A percentile compares a stretch with the other conserved stretches of the same genome.
Conservation (phyloP, 2,113 vertebrate genomes). For the Oreochromis tanganicae region DNA sequence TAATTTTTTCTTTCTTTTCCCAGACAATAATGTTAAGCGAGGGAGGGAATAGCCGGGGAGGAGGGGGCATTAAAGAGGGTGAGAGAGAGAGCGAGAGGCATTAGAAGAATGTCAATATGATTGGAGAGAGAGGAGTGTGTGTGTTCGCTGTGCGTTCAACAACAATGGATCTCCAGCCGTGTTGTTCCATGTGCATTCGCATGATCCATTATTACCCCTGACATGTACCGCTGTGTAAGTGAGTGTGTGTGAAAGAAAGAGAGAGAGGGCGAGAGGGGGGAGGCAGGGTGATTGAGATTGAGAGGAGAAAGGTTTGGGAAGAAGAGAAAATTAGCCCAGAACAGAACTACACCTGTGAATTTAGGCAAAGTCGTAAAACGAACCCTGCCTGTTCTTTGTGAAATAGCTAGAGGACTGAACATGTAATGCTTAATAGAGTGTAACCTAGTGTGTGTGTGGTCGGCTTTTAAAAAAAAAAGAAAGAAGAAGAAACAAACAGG, state of each 20-base stretch:
- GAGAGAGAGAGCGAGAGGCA: conserved; percentile 32
- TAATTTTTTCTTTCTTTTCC: conserved; percentile 56
- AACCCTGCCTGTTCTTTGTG: background rate
- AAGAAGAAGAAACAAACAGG: background rate
- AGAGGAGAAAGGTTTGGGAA: background rate
- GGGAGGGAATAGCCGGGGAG: background rate
- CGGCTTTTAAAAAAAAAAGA: background rate
- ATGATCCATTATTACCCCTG: conserved; percentile 61
- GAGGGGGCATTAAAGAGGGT: background rate
- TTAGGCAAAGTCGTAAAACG: background rate
- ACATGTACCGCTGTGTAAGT: conserved; percentile 45
- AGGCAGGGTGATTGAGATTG: conserved; percentile 10
- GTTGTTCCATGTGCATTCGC: conserved; percentile 58
- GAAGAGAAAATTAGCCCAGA: background rate
- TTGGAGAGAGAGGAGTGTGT: conserved; percentile 36
- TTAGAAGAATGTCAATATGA: conserved; percentile 65
- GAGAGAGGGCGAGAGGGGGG: background rate
- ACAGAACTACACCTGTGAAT: conserved; percentile 14
- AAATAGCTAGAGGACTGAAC: background rate
- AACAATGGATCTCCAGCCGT: conserved; percentile 60
- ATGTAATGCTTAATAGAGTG: background rate
- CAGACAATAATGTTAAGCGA: conserved; percentile 6
- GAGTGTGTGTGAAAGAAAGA: background rate
- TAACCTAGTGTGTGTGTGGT: background rate
- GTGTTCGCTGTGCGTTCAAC: conserved; percentile 38